These are phyloP conservation scores for Hippocampus abdominalis DNA, from an alignment of 2,113 vertebrate species.

Conservation along the genomic window DNA sequence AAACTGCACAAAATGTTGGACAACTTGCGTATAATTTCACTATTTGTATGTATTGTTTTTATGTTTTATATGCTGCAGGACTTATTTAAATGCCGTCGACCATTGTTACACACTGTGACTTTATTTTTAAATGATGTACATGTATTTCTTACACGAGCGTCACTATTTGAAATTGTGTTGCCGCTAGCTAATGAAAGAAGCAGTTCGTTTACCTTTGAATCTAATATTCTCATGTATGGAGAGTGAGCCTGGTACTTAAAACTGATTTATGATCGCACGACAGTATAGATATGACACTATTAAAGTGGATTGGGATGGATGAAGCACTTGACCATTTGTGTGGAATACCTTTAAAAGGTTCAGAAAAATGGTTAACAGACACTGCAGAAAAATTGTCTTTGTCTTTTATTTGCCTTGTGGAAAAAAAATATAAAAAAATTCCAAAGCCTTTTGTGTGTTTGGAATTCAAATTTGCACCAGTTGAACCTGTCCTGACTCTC, in stretches of 20 bases:
- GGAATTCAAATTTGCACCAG: slow-evolving; percentile 21
- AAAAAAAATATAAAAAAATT: slow-evolving; percentile 23
- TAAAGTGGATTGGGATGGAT: not conserved
- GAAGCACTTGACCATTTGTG: not conserved
- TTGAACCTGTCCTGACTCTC: slow-evolving; percentile 18
- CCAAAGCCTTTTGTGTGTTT: slow-evolving; percentile 40
- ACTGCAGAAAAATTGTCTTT: slow-evolving; percentile 13
- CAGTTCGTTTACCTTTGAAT: not conserved
- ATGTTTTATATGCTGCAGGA: not conserved
- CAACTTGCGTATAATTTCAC: not conserved
- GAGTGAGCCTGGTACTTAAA: not conserved
- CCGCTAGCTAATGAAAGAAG: not conserved
- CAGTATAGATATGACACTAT: not conserved
- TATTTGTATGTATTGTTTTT: not conserved
- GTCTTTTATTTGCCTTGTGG: slow-evolving; percentile 21
- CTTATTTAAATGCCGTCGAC: not conserved
- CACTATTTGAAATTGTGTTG: slow-evolving; percentile 1
- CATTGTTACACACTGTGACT: not conserved
- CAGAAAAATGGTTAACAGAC: slow-evolving; percentile 5
- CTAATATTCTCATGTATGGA: not conserved
- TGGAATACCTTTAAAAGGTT: not conserved
- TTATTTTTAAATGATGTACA: not conserved
- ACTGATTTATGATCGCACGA: not conserved
- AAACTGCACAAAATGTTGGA: not conserved
- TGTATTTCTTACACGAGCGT: not conserved